Evolutionary conservation across 2,888 invertebrate species (phyloP).

Genomic region (Drosophila nr. medialis): DNA sequence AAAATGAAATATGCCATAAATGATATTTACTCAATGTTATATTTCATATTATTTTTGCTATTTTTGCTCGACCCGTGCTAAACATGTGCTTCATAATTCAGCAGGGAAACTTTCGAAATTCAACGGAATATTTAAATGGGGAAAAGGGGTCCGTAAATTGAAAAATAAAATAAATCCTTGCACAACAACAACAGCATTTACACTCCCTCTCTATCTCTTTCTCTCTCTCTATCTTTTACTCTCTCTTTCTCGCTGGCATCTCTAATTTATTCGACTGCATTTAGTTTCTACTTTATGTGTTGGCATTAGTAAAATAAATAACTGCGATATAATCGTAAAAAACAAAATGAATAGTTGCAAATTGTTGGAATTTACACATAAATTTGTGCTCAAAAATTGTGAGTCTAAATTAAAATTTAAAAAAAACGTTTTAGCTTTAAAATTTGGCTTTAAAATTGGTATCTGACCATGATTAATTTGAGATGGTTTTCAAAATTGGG

Average conservation of each 20-base stretch:
- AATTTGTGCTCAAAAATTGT: background rate
- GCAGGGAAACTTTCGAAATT: conserved; percentile 30
- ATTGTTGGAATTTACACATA: background rate
- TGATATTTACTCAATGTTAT: conserved; percentile 52
- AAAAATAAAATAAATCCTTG: conserved; percentile 11
- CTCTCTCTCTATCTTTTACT: background rate
- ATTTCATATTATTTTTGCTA: background rate
- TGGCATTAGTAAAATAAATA: background rate
- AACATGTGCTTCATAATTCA: conserved; percentile 50
- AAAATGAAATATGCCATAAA: conserved; percentile 60
- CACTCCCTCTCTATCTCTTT: background rate
- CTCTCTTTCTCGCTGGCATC: background rate
- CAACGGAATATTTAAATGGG: conserved; percentile 33
- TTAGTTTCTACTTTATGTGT: background rate
- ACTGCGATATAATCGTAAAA: background rate
- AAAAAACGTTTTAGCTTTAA: background rate
- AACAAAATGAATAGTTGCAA: background rate
- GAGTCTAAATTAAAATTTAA: background rate
- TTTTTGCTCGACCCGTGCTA: conserved; percentile 8
- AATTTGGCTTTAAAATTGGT: background rate
- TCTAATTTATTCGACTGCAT: conserved; percentile 9
- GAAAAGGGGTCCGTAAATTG: conserved; percentile 23
- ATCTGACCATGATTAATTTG: background rate
- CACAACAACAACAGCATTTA: background rate
- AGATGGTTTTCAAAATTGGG: background rate